Conservation (phyloP, 1,140 invertebrate species). For the Lordiphosa collinella region DNA sequence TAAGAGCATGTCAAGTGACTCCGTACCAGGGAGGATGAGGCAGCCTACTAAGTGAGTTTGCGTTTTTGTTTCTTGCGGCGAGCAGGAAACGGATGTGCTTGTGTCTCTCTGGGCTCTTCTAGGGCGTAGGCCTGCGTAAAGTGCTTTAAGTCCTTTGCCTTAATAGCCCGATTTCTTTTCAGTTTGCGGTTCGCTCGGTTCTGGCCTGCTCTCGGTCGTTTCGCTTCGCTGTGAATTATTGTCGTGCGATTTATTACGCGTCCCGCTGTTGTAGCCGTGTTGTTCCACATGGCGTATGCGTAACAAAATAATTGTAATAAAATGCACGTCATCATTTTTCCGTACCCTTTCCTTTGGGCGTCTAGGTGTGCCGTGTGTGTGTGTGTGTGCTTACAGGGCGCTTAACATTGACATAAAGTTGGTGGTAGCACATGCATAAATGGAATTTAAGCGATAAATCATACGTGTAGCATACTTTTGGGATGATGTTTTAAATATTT, state of each 20-base stretch:
- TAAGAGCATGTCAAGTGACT: constrained; percentile 67
- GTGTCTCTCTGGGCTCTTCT: constrained; percentile 3
- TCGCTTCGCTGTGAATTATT: constrained; percentile 53
- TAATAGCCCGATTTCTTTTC: constrained; percentile 58
- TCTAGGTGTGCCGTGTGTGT: not conserved
- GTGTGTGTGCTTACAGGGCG: constrained; percentile 26
- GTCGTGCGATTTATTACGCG: constrained; percentile 67
- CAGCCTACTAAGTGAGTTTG: constrained; percentile 45
- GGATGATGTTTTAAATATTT: no score
- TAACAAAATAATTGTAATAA: constrained; percentile 55
- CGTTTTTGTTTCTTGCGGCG: constrained; percentile 36
- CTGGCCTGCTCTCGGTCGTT: not conserved
- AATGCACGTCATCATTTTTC: constrained; percentile 34
- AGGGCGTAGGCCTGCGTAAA: constrained; percentile 25
- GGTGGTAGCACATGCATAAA: no score
- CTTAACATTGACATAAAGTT: no score
- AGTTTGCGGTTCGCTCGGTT: constrained; percentile 14
- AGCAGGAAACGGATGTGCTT: constrained; percentile 47
- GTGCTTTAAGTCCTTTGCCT: constrained; percentile 70
- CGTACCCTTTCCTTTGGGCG: no score
- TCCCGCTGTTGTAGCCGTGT: constrained; percentile 22
- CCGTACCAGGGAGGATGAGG: constrained; percentile 22
- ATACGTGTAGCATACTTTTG: no score
- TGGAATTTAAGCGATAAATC: no score
- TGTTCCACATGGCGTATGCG: constrained; percentile 66